Percentiles rank a stretch among this genome's conserved stretches.
phyloP scores from a whole-genome alignment of 2,797 vertebrate species.

The Hemitrygon akajei region DNA sequence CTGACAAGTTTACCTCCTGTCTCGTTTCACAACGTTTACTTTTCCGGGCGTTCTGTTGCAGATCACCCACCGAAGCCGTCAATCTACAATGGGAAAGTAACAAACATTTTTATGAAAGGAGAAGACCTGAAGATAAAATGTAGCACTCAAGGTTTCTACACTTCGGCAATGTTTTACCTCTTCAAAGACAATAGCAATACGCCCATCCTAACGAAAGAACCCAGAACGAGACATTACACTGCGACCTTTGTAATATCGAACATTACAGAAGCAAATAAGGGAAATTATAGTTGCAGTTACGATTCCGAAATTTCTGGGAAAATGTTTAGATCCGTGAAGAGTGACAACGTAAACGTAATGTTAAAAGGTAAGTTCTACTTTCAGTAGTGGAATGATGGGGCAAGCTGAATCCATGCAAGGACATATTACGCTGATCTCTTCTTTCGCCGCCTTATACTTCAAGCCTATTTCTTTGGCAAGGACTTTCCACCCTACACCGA shows the following conservation, averaged over 20 bases:
- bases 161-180: not conserved
- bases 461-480: too few relatives aligned
- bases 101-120: not conserved
- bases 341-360: not conserved
- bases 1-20: too few relatives aligned
- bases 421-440: too few relatives aligned
- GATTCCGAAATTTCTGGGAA: not conserved
- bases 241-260: not conserved
- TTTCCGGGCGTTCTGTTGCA: not conserved
- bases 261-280: not conserved
- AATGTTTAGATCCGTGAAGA: not conserved
- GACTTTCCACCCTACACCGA: too few relatives aligned
- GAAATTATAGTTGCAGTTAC: not conserved
- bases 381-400: too few relatives aligned
- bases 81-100: not conserved
- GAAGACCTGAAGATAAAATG: not conserved
- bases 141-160: not conserved
- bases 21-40: too few relatives aligned
- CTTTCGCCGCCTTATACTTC: too few relatives aligned
- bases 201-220: not conserved
- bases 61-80: not conserved
- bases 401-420: too few relatives aligned
- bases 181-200: not conserved
- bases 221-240: not conserved
- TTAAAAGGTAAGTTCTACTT: not conserved